Base-by-base conservation (phyloP, 2,888 invertebrate species). In the Catotricha subobsoleta region DNA sequence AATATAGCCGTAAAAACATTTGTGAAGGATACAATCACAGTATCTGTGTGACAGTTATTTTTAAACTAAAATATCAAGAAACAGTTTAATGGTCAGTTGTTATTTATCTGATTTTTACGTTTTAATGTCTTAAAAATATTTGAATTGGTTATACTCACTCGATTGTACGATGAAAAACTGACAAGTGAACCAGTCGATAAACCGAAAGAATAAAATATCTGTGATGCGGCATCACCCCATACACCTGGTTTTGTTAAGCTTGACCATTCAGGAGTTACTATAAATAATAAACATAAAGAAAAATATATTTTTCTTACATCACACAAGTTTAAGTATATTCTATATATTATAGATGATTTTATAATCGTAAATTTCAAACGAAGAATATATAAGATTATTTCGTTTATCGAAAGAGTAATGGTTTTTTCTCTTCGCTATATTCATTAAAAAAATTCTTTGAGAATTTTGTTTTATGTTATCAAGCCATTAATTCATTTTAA, bases 141-240 rank as follows among this genome's bases (percentile, higher is more conserved):
- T 7, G 12, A 25, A 25, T 13, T 25, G 3, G 13, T 35, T 25
- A 27, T 15, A 25, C 43, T 15, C 45, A 51, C 51, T 41, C 64
- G 62, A 49, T 66, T 81, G 60, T 80, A 83, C 39, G 82, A 83
- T 8, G 83, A 75, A 41, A 84, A 65, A 0, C 81, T 80, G 35
- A 84, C 72, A 40, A 81, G 67, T 0, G 81, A 80, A 1, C 77
- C 77, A 49, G 76, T 76, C 1, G 68, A 74, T n/a, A 84, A 74
- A 33, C 81, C 79, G 44, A 83, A 76, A 0, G 84, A 83, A 61
- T 82, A 84, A 60, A 83, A 82, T 49, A 82, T 77, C 69, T 84
- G 84, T 2, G 81, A 81, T 1, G 81, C 82, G 1, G 84, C 83
- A 48, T 80, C 80, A 3, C 76, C 79, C 84, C 84, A 86, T 13